Base-by-base conservation (phyloP, 1,140 invertebrate species). In the Cotesia glomerata region DNA sequence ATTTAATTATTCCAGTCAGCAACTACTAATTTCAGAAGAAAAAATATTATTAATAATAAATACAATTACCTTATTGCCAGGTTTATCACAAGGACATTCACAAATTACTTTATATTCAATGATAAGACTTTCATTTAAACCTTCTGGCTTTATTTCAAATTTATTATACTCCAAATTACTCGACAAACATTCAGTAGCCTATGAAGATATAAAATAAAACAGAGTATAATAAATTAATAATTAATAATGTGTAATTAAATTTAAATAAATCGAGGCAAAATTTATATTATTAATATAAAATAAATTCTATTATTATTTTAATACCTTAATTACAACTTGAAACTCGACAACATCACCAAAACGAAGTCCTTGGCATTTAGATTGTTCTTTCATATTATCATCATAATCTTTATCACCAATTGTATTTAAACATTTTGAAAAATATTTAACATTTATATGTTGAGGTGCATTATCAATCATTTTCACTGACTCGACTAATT, bases 61-160 rank as follows among this genome's bases (percentile, higher is more conserved):
- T 5, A 26, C n/a, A 64, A n/a, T 64, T 34, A 88, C 86, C 62
- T 75, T 68, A 81, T 89, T 77, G 54, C 88, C 90, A 4, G 88
- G 83, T 64, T 83, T 80, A 81, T 91, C 92, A 82, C 93, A 95
- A 26, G 89, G 88, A 85, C 95, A 96, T 63, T 91, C 88, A 78
- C 93, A 95, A 32, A 95, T 86, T 76, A 95, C 88, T 71, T 93
- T 89, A 58, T 95, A 77, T 51, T 94, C 90, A 56, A 96, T 85
- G 4, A 82, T 88, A 14, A 96, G 80, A 79, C 89, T 91, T 81
- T 96, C 95, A 67, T 91, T 90, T 18, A 95, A 86, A 49, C 93
- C 94, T 68, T 92, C 90, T 3, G 93, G 93, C 82, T 93, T 93
- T 61, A 95, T 94, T 72, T 90, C 81, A 71, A 95, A 89, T 13